Evolutionary conservation across 1,140 invertebrate genomes (phyloP).

Genomic region (Thalassaphorura encarpata): DNA sequence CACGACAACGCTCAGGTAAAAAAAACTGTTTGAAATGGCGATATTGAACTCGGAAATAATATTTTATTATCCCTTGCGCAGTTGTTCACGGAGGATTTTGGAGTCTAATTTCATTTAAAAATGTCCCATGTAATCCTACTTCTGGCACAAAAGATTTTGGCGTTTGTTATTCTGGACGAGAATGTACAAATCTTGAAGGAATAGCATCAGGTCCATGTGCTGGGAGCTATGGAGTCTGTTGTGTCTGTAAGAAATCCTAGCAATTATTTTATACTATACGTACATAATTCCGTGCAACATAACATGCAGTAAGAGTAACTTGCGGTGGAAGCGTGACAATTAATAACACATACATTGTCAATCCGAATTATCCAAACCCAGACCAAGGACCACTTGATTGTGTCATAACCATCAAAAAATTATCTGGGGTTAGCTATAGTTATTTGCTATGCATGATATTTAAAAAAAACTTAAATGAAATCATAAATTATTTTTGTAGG

Average conservation of each 20-base stretch:
- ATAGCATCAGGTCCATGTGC: constrained; percentile 23
- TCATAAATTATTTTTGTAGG: too few species aligned
- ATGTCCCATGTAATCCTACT: constrained; percentile 25
- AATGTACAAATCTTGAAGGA: constrained; percentile 24
- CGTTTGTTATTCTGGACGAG: constrained; percentile 23
- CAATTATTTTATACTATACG: too few species aligned
- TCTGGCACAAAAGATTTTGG: constrained; percentile 18
- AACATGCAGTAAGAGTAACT: constrained; percentile 53
- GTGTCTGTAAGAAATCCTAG: constrained; percentile 17
- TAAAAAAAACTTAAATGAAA: background rate
- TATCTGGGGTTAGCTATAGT: constrained; percentile 42
- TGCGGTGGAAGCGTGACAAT: constrained; percentile 62
- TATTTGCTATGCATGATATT: background rate
- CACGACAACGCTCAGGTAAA: too few species aligned
- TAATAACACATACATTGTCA: constrained; percentile 76
- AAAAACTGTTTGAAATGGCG: too few species aligned
- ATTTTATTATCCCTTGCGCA: too few species aligned
- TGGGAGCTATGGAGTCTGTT: constrained; percentile 30
- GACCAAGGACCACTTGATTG: constrained; percentile 49
- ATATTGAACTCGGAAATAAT: too few species aligned
- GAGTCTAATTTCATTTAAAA: constrained; percentile 30
- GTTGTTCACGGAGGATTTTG: constrained; percentile 30
- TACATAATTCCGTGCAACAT: too few species aligned
- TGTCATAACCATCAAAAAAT: constrained; percentile 54
- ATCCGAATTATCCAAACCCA: constrained; percentile 65